A percentile compares a stretch with the other conserved stretches of the same genome.
Conservation (phyloP, 2,113 vertebrate genomes). For the Petromus typicus region DNA sequence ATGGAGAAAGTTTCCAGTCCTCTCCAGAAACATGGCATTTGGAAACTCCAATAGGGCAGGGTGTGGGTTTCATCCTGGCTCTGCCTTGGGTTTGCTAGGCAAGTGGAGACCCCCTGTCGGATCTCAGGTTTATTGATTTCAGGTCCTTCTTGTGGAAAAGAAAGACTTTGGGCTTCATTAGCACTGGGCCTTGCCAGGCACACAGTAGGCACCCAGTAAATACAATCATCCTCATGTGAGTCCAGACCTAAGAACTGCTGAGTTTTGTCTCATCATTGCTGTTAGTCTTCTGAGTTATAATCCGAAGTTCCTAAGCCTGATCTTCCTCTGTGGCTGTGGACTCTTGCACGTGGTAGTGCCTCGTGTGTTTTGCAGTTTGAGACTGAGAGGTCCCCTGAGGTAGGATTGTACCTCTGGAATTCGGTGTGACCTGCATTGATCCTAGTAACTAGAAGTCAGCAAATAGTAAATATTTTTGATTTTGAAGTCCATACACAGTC, state of each 20-base stretch:
- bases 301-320: neutral
- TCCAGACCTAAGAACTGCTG: neutral
- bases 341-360: neutral
- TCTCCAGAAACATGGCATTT: neutral
- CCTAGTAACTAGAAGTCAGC: neutral
- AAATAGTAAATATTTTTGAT: neutral
- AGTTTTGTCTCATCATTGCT: neutral
- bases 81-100: neutral
- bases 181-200: neutral
- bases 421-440: neutral
- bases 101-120: neutral
- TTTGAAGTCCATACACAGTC: neutral
- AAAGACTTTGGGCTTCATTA: neutral
- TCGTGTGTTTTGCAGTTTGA: neutral
- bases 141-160: neutral
- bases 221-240: neutral
- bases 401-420: neutral
- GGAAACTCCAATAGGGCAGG: neutral
- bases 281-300: neutral
- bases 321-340: neutral
- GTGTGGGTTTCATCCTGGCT: neutral
- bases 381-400: neutral
- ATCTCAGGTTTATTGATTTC: neutral
- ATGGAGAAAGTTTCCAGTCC: neutral
- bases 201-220: neutral